phyloP scores from a whole-genome alignment of 2,113 vertebrate species.

The Protobothrops mucrosquamatus region DNA sequence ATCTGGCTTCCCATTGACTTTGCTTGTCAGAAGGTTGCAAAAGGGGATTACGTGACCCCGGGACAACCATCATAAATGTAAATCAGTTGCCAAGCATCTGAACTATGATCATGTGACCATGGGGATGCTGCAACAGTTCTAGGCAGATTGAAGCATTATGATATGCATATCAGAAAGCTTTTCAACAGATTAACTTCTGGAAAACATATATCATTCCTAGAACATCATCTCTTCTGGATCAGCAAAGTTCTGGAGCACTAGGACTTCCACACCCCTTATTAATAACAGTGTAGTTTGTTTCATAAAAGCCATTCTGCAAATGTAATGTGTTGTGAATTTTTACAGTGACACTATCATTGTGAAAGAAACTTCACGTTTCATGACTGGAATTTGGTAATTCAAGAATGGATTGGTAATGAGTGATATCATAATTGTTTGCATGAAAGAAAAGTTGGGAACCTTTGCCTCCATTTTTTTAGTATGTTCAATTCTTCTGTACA shows the following conservation, averaged over 20 bases:
- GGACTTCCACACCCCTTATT: background rate
- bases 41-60: no score
- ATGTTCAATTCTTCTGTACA: background rate
- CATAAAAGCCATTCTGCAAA: background rate
- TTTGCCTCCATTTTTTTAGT: background rate
- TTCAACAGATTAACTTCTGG: background rate
- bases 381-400: background rate
- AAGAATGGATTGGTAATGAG: background rate
- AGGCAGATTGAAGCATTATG: background rate
- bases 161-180: background rate
- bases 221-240: background rate
- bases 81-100: no score
- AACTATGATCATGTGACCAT: no score
- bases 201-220: background rate
- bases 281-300: background rate
- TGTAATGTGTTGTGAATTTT: background rate
- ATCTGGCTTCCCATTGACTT: no score
- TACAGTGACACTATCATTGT: background rate
- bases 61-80: no score
- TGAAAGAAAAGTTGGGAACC: background rate
- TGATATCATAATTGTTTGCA: background rate
- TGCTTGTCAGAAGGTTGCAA: no score
- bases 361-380: background rate
- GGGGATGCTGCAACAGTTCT: no score
- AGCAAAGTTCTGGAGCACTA: background rate